phyloP scores from a whole-genome alignment of 2,888 invertebrate species.

The Drosophila affinis region DNA sequence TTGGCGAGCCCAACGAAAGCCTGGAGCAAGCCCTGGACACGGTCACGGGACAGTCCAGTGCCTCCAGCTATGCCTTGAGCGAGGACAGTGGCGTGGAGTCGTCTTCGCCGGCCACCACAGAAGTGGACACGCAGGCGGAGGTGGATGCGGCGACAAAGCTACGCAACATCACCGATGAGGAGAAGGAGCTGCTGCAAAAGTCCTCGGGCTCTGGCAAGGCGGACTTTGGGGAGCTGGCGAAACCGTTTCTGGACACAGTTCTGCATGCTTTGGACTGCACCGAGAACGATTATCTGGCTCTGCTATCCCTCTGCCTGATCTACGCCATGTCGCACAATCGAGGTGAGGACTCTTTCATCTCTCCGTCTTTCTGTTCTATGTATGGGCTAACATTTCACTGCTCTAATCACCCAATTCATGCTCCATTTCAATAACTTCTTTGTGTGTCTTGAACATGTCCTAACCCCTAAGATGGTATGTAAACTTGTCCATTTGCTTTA shows the following conservation, averaged over 20 bases:
- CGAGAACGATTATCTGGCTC: constrained; percentile 96
- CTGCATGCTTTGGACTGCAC: constrained; percentile 93
- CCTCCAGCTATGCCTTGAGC: constrained; percentile 64
- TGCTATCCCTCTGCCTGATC: constrained; percentile 95
- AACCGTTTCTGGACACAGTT: constrained; percentile 93
- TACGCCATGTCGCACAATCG: constrained; percentile 97
- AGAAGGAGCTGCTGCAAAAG: constrained; percentile 88
- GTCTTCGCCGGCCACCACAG: constrained; percentile 50
- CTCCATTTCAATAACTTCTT: constrained; percentile 58
- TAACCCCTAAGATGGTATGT: constrained; percentile 76
- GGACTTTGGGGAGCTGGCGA: constrained; percentile 68
- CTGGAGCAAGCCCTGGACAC: constrained; percentile 90
- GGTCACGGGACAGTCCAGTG: constrained; percentile 68
- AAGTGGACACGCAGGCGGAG: constrained; percentile 44
- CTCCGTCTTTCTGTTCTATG: constrained; percentile 14
- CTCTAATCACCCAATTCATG: constrained; percentile 38
- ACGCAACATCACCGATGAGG: constrained; percentile 95
- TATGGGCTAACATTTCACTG: constrained; percentile 35
- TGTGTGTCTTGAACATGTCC: constrained; percentile 54
- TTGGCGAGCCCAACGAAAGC: constrained; percentile 89
- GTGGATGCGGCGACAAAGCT: constrained; percentile 49
- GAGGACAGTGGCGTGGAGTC: constrained; percentile 69
- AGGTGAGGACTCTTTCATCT: constrained; percentile 86
- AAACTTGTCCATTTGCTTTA: constrained; percentile 59
- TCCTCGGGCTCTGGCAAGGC: constrained; percentile 56